Evolutionary conservation across 2,888 invertebrate species (phyloP), one percentile per base, ranked within the genome.

Genomic region (Drosophila lutescens): DNA sequence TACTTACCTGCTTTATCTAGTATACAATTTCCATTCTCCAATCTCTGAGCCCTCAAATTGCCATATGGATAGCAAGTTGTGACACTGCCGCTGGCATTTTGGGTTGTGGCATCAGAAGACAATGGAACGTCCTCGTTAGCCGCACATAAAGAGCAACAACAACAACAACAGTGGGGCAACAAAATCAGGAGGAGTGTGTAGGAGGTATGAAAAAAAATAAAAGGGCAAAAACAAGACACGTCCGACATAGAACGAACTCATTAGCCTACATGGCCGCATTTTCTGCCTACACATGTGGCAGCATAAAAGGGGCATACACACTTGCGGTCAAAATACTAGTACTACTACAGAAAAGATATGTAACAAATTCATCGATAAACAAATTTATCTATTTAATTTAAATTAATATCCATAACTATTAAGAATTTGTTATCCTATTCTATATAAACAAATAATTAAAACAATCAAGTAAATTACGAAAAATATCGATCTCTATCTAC

Each of bases 181-280:
- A 55, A 47, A 34, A 68, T 58, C 56, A 43, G 49, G 15, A 54
- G 53, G 17, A n/a, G 36, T 34, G 51, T 38, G 23, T 50, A 46
- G 44, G 70, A 41, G 50, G 50, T 32, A n/a, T 15, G 3, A 41
- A 30, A 30, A 30, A 55, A 41, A 49, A 36, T 67, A 60, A 49
- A 57, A 43, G 58, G 34, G 78, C 41, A 23, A 56, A 58, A 76
- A 79, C 65, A 79, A 75, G 67, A 76, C 63, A 72, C 63, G 69
- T 65, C 69, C 76, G 72, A 80, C 80, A 78, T 62, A 40, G 73
- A 79, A 73, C 68, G 82, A 86, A 81, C 87, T 83, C 82, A 83
- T 83, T 83, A 83, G 82, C 82, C 82, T 86, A 83, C 82, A 83
- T 83, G 80, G 87, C 72, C 85, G 77, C 82, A 86, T 79, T 86